These are phyloP conservation scores for Pteronura brasiliensis DNA, from an alignment of 2,113 vertebrate genomes.

Conservation along the genomic window DNA sequence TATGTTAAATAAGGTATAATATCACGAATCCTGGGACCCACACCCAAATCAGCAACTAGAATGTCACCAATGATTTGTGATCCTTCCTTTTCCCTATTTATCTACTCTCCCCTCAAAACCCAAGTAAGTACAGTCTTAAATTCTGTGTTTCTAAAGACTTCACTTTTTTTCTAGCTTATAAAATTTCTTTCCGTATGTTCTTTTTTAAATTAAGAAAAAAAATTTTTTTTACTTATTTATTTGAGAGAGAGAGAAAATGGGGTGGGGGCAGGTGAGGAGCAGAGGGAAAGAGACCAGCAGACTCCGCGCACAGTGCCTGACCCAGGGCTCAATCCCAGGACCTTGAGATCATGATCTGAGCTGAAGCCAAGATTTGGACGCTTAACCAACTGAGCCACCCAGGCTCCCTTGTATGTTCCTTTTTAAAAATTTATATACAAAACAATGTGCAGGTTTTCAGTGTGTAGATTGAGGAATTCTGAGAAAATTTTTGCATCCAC, in stretches of 20 bases:
- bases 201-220: background rate
- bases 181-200: background rate
- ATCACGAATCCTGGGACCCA: background rate
- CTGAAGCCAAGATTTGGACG: no score
- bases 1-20: background rate
- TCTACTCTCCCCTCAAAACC: background rate
- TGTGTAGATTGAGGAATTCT: background rate
- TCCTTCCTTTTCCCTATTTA: background rate
- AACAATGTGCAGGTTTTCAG: background rate
- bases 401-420: no score
- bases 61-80: background rate
- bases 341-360: no score
- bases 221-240: background rate
- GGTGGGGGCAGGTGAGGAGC: background rate
- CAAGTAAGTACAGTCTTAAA: background rate
- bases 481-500: background rate
- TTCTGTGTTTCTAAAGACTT: background rate
- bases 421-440: background rate
- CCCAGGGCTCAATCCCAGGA: no score
- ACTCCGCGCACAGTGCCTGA: no score
- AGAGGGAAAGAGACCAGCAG: background rate
- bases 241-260: background rate
- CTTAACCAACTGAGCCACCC: no score
- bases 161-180: background rate
- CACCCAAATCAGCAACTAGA: background rate